Conservation (phyloP, 2,888 invertebrate species). For the Tortricodes alternella region DNA sequence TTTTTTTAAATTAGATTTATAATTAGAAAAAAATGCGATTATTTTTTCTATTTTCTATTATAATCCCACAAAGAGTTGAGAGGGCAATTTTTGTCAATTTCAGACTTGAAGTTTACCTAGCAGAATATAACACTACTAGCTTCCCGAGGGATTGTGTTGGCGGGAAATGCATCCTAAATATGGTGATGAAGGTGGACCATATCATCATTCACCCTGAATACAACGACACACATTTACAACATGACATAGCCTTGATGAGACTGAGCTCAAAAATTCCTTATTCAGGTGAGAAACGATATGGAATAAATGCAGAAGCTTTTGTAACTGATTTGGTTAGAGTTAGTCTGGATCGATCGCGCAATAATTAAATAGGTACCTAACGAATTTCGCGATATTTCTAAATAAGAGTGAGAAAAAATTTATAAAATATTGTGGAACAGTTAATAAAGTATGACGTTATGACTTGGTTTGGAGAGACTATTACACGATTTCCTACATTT, state of each 20-base stretch:
- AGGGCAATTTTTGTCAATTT: neutral
- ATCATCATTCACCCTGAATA: slow-evolving; percentile 17
- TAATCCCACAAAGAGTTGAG: neutral
- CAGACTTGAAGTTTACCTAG: slow-evolving; percentile 14
- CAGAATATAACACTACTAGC: slow-evolving; percentile 11
- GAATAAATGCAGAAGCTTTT: no score
- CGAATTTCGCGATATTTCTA: no score
- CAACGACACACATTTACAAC: neutral
- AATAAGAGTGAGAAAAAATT: no score
- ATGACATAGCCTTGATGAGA: slow-evolving; percentile 18
- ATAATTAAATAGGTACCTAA: no score
- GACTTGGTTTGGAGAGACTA: no score
- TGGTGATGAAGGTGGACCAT: slow-evolving; percentile 1
- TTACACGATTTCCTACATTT: no score
- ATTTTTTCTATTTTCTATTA: neutral
- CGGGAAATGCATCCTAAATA: slow-evolving; percentile 3
- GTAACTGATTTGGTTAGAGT: no score
- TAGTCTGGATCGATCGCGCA: no score
- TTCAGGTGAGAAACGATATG: slow-evolving; percentile 16
- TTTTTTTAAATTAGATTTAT: no score
- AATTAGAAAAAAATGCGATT: no score
- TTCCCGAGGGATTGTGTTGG: slow-evolving; percentile 3
- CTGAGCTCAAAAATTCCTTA: slow-evolving; percentile 5
- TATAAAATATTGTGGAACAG: no score
- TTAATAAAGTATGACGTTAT: no score